Evolutionary conservation across 2,888 invertebrate species (phyloP).

Genomic region (Quadroppia sp.): DNA sequence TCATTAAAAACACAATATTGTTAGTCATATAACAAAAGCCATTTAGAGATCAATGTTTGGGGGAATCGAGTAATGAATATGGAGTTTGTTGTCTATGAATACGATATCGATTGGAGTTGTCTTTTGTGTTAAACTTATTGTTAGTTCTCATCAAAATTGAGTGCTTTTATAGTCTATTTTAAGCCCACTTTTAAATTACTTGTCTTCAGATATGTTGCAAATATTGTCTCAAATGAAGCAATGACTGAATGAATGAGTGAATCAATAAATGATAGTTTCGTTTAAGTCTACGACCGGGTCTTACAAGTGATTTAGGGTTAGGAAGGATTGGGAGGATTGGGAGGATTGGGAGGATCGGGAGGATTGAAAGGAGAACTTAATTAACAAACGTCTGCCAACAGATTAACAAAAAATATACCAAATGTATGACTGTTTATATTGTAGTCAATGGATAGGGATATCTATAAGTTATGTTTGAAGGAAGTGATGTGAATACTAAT

Average conservation of each 20-base stretch:
- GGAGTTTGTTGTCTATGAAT: neutral
- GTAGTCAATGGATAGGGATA: neutral
- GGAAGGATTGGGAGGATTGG: too few relatives aligned
- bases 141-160: neutral
- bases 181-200: neutral
- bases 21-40: neutral
- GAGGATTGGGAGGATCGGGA: too few relatives aligned
- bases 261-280: neutral
- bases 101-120: neutral
- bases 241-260: neutral
- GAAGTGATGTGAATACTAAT: constrained; percentile 2
- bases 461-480: neutral
- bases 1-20: constrained; percentile 7
- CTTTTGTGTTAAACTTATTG: neutral
- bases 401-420: neutral
- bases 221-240: neutral
- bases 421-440: neutral
- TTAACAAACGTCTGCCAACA: constrained; percentile 21
- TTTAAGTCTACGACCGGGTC: neutral
- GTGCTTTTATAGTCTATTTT: neutral
- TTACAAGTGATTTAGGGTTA: neutral
- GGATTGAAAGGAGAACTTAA: constrained; percentile 10
- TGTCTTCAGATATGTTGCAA: neutral
- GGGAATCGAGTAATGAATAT: neutral
- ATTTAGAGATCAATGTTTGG: constrained; percentile 12